Evolutionary conservation across 35 echinoderm and acorn worm species (phyloP), one percentile per base, ranked within the genome.

Genomic region (Stichopus chloronotus): DNA sequence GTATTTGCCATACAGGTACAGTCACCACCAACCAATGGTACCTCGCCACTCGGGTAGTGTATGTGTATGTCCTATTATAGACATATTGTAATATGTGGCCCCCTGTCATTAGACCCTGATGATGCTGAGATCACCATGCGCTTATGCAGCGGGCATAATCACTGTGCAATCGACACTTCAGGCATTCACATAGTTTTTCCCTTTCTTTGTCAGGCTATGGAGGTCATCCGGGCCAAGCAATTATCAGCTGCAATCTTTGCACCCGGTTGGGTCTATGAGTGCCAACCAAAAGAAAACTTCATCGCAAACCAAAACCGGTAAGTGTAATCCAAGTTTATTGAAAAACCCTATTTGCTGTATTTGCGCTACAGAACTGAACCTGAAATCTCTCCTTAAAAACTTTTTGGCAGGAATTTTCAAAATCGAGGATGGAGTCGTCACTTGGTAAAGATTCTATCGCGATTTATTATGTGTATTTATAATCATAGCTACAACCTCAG

Each of bases 161-260:
- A 13, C 2, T 9, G 1, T 13, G 9, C 21, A 79, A 1, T 9
- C n/a, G 9, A 9, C 1, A 25, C 7, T 13, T 83, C 9, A 25
- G 16, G 55, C 23, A 43, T 83, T 53, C 7, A 83, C 43, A 79
- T 55, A 8, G 16, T 57, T 11, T 79, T 63, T 91, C 16, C 81
- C 71, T 86, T 91, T 63, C 54, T 21, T 57, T 7, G 57, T 16
- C 22, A 98, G 96, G 97, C 97, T 6, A 96, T 98, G 97, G 90
- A 93, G 88, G 95, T 96, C 63, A 93, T 98, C 10, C 76, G 92
- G 53, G 60, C 80, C 52, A 76, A 93, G 10, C 53, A 93, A 53
- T 82, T 96, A 57, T 98, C 97, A n/a, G 87, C 97, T 5, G 94
- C 97, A 53, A 98, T 98, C n/a, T 98, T 98, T 98, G 97, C 97